Conservation (phyloP, 2,797 vertebrate species). For the Spea hammondii region DNA sequence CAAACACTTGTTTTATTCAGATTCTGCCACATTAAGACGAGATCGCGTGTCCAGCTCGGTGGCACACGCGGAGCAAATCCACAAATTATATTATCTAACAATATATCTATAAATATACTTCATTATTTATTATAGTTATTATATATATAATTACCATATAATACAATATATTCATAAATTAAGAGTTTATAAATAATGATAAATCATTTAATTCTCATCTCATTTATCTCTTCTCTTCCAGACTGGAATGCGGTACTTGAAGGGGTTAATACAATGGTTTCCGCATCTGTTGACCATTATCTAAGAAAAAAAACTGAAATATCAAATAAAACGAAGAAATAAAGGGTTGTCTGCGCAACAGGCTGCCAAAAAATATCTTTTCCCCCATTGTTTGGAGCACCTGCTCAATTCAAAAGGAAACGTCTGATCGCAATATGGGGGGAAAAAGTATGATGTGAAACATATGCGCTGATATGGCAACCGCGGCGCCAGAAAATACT, state of each 20-base stretch:
- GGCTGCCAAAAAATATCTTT: not conserved
- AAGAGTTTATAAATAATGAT: not conserved
- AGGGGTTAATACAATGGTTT: not conserved
- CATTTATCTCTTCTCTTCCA: no score
- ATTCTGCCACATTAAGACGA: no score
- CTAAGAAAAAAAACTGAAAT: not conserved
- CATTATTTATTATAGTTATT: no score
- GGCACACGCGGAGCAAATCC: no score
- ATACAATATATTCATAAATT: not conserved
- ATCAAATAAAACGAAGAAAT: conserved; percentile 16
- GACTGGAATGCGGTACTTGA: no score
- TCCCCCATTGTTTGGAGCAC: conserved; percentile 2
- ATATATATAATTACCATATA: no score
- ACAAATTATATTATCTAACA: no score
- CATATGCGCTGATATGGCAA: not conserved
- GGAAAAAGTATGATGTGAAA: not conserved
- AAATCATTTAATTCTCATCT: no score
- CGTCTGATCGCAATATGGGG: not conserved
- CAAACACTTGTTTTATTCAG: no score
- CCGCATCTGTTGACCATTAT: conserved; percentile 28
- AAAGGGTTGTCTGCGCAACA: not conserved
- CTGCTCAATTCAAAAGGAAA: conserved; percentile 10
- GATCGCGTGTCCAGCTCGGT: no score
- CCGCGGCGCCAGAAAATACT: not conserved
- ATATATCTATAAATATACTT: no score